Evolutionary conservation across 2,888 invertebrate genomes (phyloP), one percentile per base, ranked within the genome.

Genomic region (Heliconius charithonia): DNA sequence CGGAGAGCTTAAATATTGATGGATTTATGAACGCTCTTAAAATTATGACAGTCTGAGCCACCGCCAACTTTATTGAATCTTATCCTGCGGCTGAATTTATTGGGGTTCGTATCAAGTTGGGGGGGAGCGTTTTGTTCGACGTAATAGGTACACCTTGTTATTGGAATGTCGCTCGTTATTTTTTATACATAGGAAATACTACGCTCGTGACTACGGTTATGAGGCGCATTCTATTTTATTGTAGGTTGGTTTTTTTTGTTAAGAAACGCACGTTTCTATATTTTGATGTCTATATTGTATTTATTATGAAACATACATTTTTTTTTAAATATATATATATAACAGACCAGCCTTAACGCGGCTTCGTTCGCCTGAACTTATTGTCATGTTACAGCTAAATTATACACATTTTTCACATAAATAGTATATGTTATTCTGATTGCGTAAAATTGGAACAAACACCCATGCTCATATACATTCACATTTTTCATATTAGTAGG

Each of bases 11-110:
- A 92, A 91, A 89, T 90, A 93, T 92, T 94, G 95, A 95, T 92
- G 92, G 94, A 95, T 95, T 94, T 95, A 95, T 94, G 93, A 90
- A 89, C 89, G 89, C 88, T 91, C 92, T 92, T 91, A 91, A 93
- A 93, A 92, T 92, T 92, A 93, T 93, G 93, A 93, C 93, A 92
- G 89, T 84, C 83, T 84, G 85, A 87, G 87, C 91, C 87, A 91
- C 89, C 87, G 88, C 88, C 87, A 91, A 90, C 90, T 92, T 94
- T 92, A 91, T 93, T 92, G 92, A 93, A 92, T 90, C 90, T 91
- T 90, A 90, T 91, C 90, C 89, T 86, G 86, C 83, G 86, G 85
- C 87, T 88, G 88, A 91, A 93, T 92, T 93, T 93, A 92, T 93
- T 88, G 91, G 87, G 83, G 86, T 84, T 85, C 85, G 87, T 88